Evolutionary conservation across 2,888 invertebrate genomes (phyloP), one percentile per base, ranked within the genome.

Genomic region (Salpingus planirostris): DNA sequence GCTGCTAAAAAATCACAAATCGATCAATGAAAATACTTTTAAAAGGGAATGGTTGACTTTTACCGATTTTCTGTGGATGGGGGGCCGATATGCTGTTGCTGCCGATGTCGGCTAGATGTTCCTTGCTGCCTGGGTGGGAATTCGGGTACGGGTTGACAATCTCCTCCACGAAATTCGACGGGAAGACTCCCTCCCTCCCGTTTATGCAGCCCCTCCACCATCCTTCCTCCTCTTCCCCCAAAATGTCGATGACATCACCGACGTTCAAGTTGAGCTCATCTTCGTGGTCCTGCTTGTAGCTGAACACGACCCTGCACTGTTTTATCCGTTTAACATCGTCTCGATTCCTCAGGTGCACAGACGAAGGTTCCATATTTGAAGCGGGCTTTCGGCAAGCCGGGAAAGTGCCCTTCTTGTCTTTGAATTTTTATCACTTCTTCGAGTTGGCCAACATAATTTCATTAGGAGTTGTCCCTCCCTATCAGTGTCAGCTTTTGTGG

Each of bases 141-240:
- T 49, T 51, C 2, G 49, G n/a, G n/a, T n/a, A n/a, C n/a, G n/a
- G n/a, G n/a, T n/a, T n/a, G n/a, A 51, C 60, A 47, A 66, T 63
- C 62, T 67, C 69, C 35, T 66, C 66, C 21, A 95, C 95, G 68
- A 95, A 96, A 71, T 96, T 96, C 4, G 93, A 95, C 3, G 95
- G 96, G 64, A 95, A 96, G 40, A 95, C 90, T 13, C 96, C 95
- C 38, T 82, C 73, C 57, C 78, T 78, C 24, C 84, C 86, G 59
- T 81, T 78, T 26, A 87, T 68, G 34, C 78, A 73, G 40, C 92
- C 93, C 70, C 82, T 80, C 91, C 90, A 93, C 85, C 86, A 87
- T 15, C 92, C 92, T 61, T 92, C 91, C 62, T 95, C 93, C 29
- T 82, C 84, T 74, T 93, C 92, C 46, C 83, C 86, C 45, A 92